A percentile compares a stretch with the other conserved stretches of the same genome.
phyloP scores from a whole-genome alignment of 2,797 vertebrate species.

The Sorex maritimensis region DNA sequence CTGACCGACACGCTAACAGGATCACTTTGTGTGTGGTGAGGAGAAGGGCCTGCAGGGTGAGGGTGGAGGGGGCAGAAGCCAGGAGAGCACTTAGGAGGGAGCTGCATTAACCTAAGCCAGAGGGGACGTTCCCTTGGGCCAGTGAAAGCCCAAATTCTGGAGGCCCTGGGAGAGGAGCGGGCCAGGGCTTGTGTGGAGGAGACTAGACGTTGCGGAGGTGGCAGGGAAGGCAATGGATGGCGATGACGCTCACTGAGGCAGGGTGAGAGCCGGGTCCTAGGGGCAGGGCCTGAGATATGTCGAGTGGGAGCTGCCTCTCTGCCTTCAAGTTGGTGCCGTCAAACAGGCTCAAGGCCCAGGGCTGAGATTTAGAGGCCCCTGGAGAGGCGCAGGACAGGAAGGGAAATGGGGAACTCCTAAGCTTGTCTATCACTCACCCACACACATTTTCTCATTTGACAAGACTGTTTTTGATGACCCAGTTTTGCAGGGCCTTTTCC shows the following conservation, averaged over 20 bases:
- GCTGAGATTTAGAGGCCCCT: not conserved
- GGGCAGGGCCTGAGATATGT: too few relatives aligned
- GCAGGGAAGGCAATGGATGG: too few relatives aligned
- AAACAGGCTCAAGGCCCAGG: too few relatives aligned
- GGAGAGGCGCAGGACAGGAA: not conserved
- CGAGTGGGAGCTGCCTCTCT: not conserved
- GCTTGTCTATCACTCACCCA: not conserved
- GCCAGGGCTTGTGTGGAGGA: not conserved
- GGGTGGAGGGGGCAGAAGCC: not conserved
- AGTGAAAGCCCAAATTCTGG: not conserved
- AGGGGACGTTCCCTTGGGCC: too few relatives aligned
- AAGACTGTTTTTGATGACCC: not conserved
- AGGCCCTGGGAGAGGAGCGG: not conserved
- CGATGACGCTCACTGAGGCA: too few relatives aligned
- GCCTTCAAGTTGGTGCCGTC: not conserved
- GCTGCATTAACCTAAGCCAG: too few relatives aligned
- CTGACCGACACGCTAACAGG: not conserved
- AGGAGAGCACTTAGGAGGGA: not conserved
- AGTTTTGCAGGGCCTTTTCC: not conserved
- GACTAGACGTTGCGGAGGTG: not conserved
- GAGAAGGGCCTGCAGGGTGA: not conserved
- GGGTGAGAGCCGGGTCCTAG: not conserved
- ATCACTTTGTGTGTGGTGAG: not conserved
- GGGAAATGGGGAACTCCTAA: not conserved
- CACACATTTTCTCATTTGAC: not conserved